A percentile compares a stretch with the other conserved stretches of the same genome.
Conservation (phyloP, 1,140 invertebrate genomes). For the Drosophila albomicans region DNA sequence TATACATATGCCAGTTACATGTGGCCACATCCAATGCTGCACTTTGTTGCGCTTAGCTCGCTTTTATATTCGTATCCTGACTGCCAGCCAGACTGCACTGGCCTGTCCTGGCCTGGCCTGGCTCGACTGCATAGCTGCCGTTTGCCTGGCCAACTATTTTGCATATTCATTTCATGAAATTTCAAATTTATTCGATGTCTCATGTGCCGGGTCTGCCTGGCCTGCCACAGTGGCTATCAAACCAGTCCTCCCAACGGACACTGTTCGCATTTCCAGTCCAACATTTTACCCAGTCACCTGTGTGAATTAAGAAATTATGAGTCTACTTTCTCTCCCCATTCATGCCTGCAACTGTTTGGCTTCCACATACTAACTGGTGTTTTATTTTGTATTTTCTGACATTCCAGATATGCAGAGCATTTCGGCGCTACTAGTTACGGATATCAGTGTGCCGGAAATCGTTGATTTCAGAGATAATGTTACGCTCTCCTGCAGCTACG, state of each 20-base stretch:
- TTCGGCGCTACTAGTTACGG: slow-evolving; percentile 72
- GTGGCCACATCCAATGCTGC: slow-evolving; percentile 33
- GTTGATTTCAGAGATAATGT: slow-evolving; percentile 86
- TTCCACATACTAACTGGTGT: slow-evolving; percentile 4
- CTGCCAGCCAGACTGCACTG: neutral
- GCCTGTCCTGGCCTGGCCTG: neutral
- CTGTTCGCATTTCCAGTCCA: slow-evolving; percentile 18
- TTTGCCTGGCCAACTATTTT: slow-evolving; percentile 61
- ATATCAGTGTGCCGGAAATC: slow-evolving; percentile 85
- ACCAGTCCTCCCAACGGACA: slow-evolving; percentile 19
- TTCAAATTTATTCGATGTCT: slow-evolving; percentile 78
- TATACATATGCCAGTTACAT: slow-evolving; percentile 54
- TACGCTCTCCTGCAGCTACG: slow-evolving; percentile 86
- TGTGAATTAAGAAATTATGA: slow-evolving; percentile 57
- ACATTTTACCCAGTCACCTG: slow-evolving; percentile 53
- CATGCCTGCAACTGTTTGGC: slow-evolving; percentile 3
- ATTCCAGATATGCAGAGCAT: slow-evolving; percentile 58
- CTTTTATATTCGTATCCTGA: slow-evolving; percentile 14
- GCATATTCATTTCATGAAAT: slow-evolving; percentile 82
- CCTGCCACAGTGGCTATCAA: slow-evolving; percentile 13
- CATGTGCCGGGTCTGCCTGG: slow-evolving; percentile 33
- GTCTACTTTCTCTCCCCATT: neutral
- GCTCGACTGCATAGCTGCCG: slow-evolving; percentile 1
- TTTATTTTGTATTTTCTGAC: slow-evolving; percentile 5
- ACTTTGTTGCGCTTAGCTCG: slow-evolving; percentile 35